A percentile compares a stretch with the other conserved stretches of the same genome.
These are phyloP conservation scores for Cheilosia pagana DNA, from an alignment of 2,888 invertebrate species.

Conservation along the genomic window DNA sequence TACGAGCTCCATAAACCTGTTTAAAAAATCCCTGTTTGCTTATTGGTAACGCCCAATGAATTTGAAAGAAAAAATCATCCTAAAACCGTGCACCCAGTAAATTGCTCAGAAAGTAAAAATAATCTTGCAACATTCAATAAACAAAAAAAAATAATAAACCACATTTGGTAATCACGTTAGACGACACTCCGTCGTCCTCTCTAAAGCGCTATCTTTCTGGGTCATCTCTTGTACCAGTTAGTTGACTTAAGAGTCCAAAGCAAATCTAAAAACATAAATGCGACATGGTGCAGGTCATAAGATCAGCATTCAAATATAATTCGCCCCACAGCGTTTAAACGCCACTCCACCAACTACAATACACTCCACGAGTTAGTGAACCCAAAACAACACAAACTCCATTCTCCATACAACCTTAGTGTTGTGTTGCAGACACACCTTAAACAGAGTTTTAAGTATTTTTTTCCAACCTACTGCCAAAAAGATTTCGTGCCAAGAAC, in stretches of 20 bases:
- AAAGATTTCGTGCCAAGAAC: slow-evolving; percentile 31
- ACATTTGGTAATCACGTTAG: too few species aligned
- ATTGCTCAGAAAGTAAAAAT: too few species aligned
- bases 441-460: not conserved
- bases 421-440: slow-evolving; percentile 25
- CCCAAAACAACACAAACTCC: not conserved
- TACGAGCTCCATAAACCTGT: too few species aligned
- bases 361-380: not conserved
- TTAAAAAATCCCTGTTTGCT: too few species aligned
- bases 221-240: not conserved
- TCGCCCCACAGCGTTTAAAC: not conserved
- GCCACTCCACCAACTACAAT: not conserved
- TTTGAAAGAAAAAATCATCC: too few species aligned
- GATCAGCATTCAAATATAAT: slow-evolving; percentile 9
- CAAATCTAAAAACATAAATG: not conserved
- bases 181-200: too few species aligned
- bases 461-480: not conserved
- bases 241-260: not conserved
- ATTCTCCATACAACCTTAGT: not conserved
- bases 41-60: too few species aligned
- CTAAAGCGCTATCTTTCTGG: too few species aligned
- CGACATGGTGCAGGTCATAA: slow-evolving; percentile 3
- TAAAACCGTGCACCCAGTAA: too few species aligned
- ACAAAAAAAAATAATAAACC: too few species aligned
- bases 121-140: too few species aligned